Evolutionary conservation across 2,113 vertebrate species (phyloP), one percentile per base, ranked within the genome.

Genomic region (Etheostoma spectabile): DNA sequence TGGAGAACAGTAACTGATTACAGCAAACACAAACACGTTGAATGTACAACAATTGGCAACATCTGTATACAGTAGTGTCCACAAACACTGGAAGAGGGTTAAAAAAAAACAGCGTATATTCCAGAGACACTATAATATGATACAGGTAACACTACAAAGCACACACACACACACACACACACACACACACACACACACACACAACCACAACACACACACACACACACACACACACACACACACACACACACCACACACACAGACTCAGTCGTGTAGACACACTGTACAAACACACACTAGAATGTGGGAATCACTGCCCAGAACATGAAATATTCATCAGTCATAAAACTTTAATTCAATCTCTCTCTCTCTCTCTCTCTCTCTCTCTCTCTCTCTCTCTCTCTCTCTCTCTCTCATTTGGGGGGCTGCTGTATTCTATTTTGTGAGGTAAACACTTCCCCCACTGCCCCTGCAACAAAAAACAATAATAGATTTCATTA

Each of bases 281-380:
- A n/a, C n/a, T n/a, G 46, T 83, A 80, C 88, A 68, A 73, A 88
- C 84, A 89, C 85, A 81, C 70, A 83, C 49, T 74, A 86, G 90
- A 95, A 88, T 94, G 91, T 93, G 92, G 93, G 93, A 95, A 95
- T 95, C 93, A 95, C 92, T 93, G 93, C 91, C 91, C 93, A 92
- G 90, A 85, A 91, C 92, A 95, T 95, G 88, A 95, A 95, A 95
- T 95, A 95, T 95, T 94, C 89, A 95, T 95, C 88, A 93, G 88
- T 94, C 91, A 95, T 95, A 94, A 94, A 95, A 94, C 89, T 95
- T 95, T 95, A 91, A 95, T 95, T 94, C 93, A 87, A 87, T 91
- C 93, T 90, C 88, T 93, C 84, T 91, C 89, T 87, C 88, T 88
- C 85, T 91, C 79, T 84, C 71, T 84, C 79, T 68, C 79, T 83